Conservation (phyloP, 2,888 invertebrate genomes). For the Trilocha varians region DNA sequence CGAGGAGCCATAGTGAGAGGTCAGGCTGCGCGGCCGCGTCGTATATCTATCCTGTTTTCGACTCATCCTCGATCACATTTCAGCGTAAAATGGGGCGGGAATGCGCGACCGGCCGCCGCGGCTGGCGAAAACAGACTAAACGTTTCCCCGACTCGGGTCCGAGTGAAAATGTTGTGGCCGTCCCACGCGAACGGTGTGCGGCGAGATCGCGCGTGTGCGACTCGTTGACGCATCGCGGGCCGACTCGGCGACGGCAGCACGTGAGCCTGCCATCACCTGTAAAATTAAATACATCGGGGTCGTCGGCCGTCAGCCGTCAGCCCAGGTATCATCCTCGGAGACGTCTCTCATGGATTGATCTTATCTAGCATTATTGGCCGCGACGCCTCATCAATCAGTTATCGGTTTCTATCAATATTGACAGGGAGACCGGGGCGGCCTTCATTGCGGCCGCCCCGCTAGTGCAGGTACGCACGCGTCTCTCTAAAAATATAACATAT, state of each 20-base stretch:
- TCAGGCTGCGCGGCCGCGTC: constrained; percentile 56
- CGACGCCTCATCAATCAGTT: constrained; percentile 47
- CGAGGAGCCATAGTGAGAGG: constrained; percentile 57
- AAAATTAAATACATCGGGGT: constrained; percentile 32
- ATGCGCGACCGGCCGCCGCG: constrained; percentile 18
- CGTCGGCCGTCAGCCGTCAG: constrained; percentile 20
- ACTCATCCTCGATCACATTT: constrained; percentile 57
- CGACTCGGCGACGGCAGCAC: constrained; percentile 22
- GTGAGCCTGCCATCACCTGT: constrained; percentile 52
- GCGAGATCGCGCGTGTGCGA: constrained; percentile 38
- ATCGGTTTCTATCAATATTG: constrained; percentile 44
- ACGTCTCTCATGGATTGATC: constrained; percentile 36
- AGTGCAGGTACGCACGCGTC: constrained; percentile 34
- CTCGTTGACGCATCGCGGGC: constrained; percentile 33
- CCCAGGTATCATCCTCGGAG: constrained; percentile 21
- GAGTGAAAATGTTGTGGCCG: constrained; percentile 55
- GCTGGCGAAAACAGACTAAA: constrained; percentile 56
- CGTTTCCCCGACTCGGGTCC: constrained; percentile 38
- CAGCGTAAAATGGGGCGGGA: constrained; percentile 12
- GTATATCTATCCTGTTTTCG: constrained; percentile 59
- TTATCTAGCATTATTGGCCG: constrained; percentile 38
- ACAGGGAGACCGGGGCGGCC: constrained; percentile 37
- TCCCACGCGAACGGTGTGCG: constrained; percentile 42
- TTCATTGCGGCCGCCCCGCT: constrained; percentile 12
- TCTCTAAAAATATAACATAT: constrained; percentile 10